Conservation (phyloP, 2,797 vertebrate genomes). For the Pyrocephalus nanus region DNA sequence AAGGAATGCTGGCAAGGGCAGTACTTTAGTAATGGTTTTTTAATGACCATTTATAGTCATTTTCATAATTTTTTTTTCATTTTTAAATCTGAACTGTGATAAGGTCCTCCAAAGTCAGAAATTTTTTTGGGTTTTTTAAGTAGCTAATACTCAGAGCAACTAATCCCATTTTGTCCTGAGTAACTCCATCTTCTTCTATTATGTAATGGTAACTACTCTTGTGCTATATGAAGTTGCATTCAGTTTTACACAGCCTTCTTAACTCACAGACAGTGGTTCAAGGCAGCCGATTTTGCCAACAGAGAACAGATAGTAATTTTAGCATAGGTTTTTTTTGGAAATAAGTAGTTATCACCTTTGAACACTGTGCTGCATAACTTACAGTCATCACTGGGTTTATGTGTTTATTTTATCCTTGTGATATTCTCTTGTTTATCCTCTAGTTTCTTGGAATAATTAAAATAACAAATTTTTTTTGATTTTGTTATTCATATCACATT, state of each 20-base stretch:
- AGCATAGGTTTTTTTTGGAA: background rate
- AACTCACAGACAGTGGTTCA: background rate
- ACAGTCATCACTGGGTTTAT: background rate
- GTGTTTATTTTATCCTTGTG: background rate
- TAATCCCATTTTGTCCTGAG: background rate
- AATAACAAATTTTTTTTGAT: background rate
- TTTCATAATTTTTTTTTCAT: background rate
- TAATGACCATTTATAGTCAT: background rate
- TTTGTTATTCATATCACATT: background rate
- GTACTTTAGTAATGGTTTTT: background rate
- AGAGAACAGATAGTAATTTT: background rate
- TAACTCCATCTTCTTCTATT: background rate
- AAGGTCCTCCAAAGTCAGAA: background rate
- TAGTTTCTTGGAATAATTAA: background rate
- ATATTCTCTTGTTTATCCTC: background rate
- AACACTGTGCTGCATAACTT: background rate
- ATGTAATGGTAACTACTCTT: background rate
- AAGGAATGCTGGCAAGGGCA: background rate
- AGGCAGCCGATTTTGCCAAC: background rate
- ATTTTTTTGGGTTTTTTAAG: rapidly evolving
- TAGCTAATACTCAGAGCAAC: background rate
- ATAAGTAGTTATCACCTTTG: background rate
- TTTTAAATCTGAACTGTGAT: background rate
- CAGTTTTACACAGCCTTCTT: background rate
- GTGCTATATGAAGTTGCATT: background rate